phyloP scores from a whole-genome alignment of 2,888 invertebrate species.

The Ophion ellenae region DNA sequence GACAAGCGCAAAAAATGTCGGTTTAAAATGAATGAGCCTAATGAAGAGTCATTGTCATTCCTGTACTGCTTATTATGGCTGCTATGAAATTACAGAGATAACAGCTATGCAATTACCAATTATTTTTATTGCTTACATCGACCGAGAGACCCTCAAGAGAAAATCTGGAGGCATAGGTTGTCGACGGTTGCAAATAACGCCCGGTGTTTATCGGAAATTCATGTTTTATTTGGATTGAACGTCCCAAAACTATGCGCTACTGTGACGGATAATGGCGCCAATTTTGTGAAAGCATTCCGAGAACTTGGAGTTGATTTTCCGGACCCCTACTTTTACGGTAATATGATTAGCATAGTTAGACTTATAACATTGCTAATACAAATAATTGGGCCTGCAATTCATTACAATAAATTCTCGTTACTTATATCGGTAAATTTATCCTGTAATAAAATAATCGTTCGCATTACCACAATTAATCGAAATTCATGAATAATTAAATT shows the following conservation, averaged over 20 bases:
- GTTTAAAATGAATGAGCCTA: no score
- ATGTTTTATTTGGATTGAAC: neutral
- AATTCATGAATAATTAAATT: no score
- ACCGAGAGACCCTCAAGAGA: neutral
- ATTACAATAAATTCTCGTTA: no score
- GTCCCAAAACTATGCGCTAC: neutral
- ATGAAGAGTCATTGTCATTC: no score
- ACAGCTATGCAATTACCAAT: neutral
- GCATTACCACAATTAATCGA: no score
- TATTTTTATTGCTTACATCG: constrained; percentile 2
- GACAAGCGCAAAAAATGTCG: no score
- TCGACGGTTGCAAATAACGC: neutral
- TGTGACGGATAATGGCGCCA: constrained; percentile 21
- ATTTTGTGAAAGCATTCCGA: constrained; percentile 30
- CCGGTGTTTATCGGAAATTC: neutral
- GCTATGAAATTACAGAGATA: no score
- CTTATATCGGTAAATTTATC: neutral
- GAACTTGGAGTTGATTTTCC: constrained; percentile 3
- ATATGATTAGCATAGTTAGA: constrained; percentile 1
- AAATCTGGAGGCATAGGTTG: constrained; percentile 21
- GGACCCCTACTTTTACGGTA: neutral
- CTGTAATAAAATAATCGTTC: neutral
- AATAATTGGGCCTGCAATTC: neutral
- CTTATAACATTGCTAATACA: neutral
- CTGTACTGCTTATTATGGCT: no score